Evolutionary conservation across 1,140 invertebrate genomes (phyloP).

Genomic region (Meloidogyne exigua): DNA sequence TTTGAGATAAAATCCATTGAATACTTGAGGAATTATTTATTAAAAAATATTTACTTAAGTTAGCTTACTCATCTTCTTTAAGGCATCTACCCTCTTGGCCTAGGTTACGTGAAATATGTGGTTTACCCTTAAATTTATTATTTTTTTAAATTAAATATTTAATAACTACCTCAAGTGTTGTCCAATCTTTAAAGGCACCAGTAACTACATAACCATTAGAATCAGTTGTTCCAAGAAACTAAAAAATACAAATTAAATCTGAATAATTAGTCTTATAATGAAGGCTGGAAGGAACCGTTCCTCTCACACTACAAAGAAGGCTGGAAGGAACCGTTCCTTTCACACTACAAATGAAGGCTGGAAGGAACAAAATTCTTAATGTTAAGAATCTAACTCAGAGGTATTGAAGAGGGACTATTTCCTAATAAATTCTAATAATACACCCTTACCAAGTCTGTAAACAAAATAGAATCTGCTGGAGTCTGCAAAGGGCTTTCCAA

Average conservation of each 20-base stretch:
- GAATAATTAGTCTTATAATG: too few species aligned
- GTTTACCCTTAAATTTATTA: slow-evolving; percentile 33
- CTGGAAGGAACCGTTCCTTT: not conserved
- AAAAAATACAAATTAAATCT: not conserved
- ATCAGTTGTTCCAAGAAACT: slow-evolving; percentile 60
- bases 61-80: slow-evolving; percentile 23
- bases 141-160: slow-evolving; percentile 9
- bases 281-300: not conserved
- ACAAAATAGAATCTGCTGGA: slow-evolving; percentile 26
- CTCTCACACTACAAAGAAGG: not conserved
- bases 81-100: slow-evolving; percentile 48
- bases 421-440: too few species aligned
- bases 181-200: slow-evolving; percentile 39
- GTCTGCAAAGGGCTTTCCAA: slow-evolving; percentile 61
- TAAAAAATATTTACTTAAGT: not conserved
- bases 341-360: not conserved
- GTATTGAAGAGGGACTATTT: too few species aligned
- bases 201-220: slow-evolving; percentile 40
- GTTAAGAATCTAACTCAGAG: too few species aligned
- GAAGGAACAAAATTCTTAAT: too few species aligned
- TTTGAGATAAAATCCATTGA: not conserved
- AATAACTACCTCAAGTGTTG: slow-evolving; percentile 35
- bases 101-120: slow-evolving; percentile 37
- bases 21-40: not conserved
- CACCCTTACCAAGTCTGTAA: too few species aligned